A percentile compares a stretch with the other conserved stretches of the same genome.
These are phyloP conservation scores for Lasiurus cinereus DNA, from an alignment of 2,113 vertebrate species.

Conservation along the genomic window DNA sequence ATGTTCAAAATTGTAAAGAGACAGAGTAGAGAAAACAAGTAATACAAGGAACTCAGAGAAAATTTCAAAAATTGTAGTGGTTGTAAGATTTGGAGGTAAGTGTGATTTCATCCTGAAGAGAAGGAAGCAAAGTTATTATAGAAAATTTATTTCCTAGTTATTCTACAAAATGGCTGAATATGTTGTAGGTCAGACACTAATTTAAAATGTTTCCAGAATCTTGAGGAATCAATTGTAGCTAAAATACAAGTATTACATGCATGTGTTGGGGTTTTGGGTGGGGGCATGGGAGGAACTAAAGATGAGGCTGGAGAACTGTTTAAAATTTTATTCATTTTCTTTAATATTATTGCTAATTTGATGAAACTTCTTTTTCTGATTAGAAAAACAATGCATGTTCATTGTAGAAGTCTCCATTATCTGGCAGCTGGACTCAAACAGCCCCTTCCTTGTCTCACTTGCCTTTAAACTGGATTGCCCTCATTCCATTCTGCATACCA, in stretches of 20 bases:
- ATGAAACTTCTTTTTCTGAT: background rate
- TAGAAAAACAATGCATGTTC: background rate
- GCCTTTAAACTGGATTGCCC: background rate
- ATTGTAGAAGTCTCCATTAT: background rate
- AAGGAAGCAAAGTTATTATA: background rate
- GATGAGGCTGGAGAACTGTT: background rate
- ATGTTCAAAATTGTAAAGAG: background rate
- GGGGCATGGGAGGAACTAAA: background rate
- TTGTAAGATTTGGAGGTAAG: background rate
- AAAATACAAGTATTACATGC: background rate
- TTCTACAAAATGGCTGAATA: background rate
- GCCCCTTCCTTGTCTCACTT: background rate
- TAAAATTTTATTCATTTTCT: slow-evolving; percentile 14
- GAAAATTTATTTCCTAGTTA: background rate
- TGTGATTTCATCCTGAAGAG: background rate
- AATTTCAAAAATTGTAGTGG: background rate
- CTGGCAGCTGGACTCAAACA: background rate
- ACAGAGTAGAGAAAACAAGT: background rate
- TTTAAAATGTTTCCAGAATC: background rate
- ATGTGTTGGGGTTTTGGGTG: background rate
- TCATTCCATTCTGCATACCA: background rate
- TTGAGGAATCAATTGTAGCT: background rate
- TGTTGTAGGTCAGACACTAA: background rate
- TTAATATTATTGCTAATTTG: background rate
- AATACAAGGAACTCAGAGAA: background rate